Base-by-base conservation (phyloP, 1,140 invertebrate genomes). In the Subanguina moxae region DNA sequence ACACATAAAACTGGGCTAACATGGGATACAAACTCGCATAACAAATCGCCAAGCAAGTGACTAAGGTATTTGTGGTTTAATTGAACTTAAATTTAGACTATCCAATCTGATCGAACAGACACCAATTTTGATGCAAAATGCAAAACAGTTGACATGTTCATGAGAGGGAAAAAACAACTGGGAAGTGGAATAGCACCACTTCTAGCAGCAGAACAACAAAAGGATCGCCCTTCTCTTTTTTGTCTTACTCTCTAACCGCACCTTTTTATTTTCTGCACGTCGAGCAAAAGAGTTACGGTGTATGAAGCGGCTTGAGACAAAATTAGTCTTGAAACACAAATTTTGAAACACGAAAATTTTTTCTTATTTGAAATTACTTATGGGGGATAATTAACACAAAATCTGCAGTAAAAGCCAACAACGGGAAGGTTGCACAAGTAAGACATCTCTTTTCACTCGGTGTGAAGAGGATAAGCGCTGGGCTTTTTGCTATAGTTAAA, bases 251-350 rank as follows among this genome's bases (percentile, higher is more conserved):
- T 52, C 48, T 52, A 19, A 52, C n/a, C 48, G 17, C 48, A 21
- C 23, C 17, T 52, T 52, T 52, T 21, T 52, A 52, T 52, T 52
- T 52, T 52, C 48, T 52, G 48, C 48, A 52, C 48, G 48, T 52
- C 48, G 48, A 25, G 48, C 23, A 21, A 52, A 7, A 52, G 48
- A 38, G 32, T 38, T 52, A 52, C 48, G 48, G 48, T 52, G 48
- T 8, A 19, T 21, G n/a, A 15, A 52, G 15, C 48, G 48, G 3
- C 8, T 3, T 25, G 23, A 15, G 48, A 52, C 48, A 52, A 3
- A 19, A 52, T 21, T 21, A 7, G 3, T 7, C 3, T 52, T 52
- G 48, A 52, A 52, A 38, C 32, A 11, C 11, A 38, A 38, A 5
- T 5, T 38, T 38, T 38, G 32, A 11, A 38, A 38, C n/a, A n/a